Conservation (phyloP, 2,113 vertebrate species). For the Leiothrix lutea region DNA sequence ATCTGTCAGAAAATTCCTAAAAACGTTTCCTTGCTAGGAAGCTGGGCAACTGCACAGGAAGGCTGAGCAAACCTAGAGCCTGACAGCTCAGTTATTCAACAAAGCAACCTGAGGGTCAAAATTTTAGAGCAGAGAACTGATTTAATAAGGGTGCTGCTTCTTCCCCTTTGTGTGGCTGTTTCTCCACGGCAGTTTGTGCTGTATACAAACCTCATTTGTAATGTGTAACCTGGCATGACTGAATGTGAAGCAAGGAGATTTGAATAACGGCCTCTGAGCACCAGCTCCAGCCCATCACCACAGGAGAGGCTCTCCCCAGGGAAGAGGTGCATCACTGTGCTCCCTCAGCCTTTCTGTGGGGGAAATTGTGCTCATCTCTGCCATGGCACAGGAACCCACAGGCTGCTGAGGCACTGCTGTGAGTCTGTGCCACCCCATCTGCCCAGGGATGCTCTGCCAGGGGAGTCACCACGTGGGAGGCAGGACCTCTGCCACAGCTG, state of each 20-base stretch:
- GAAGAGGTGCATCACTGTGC: neutral
- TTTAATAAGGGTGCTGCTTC: conserved; percentile 16
- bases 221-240: neutral
- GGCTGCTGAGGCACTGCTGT: neutral
- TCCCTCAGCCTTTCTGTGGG: neutral
- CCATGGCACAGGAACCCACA: neutral
- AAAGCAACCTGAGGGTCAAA: neutral
- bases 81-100: neutral
- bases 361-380: neutral
- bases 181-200: neutral
- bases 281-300: neutral
- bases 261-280: conserved; percentile 12
- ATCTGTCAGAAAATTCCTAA: neutral
- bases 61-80: neutral
- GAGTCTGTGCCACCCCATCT: conserved; percentile 11
- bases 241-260: neutral
- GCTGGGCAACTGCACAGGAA: neutral
- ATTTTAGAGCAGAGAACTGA: conserved; percentile 15
- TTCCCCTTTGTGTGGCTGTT: neutral
- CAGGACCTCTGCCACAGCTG: neutral
- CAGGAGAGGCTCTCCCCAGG: conserved; percentile 5
- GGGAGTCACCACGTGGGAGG: conserved; percentile 13
- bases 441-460: neutral
- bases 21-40: neutral
- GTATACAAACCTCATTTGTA: neutral